These are phyloP conservation scores for Gortyna flavago DNA, from an alignment of 2,888 invertebrate genomes.

Conservation along the genomic window DNA sequence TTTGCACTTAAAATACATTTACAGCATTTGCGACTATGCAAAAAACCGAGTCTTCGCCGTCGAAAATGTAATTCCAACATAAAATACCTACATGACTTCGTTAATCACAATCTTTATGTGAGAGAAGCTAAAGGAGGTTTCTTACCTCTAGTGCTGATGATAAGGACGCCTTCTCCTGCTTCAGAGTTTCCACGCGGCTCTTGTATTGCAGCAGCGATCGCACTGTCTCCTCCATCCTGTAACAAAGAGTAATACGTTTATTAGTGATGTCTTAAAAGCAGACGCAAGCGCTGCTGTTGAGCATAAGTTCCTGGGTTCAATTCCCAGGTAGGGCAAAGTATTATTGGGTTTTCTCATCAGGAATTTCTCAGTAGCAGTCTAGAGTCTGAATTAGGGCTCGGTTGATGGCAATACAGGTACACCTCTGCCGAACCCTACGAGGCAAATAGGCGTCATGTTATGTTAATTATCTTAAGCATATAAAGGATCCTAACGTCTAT, in stretches of 20 bases:
- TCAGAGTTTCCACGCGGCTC: slow-evolving; percentile 93
- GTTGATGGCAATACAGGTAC: too few species aligned
- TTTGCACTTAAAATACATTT: background rate
- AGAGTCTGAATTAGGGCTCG: too few species aligned
- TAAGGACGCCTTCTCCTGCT: slow-evolving; percentile 93
- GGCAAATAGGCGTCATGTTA: too few species aligned
- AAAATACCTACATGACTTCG: background rate
- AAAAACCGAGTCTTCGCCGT: background rate
- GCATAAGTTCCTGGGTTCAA: too few species aligned
- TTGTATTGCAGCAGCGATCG: slow-evolving; percentile 93
- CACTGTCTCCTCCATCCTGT: slow-evolving; percentile 94
- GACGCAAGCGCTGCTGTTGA: too few species aligned
- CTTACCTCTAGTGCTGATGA: slow-evolving; percentile 93
- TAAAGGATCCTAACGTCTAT: too few species aligned
- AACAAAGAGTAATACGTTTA: slow-evolving; percentile 68
- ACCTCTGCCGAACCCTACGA: too few species aligned
- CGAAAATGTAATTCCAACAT: background rate
- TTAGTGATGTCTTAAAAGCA: background rate
- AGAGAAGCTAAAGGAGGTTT: background rate
- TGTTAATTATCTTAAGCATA: too few species aligned
- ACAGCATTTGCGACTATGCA: background rate
- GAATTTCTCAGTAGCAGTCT: too few species aligned
- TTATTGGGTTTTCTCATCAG: too few species aligned
- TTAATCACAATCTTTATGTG: background rate
- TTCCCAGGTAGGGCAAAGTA: too few species aligned